These are phyloP conservation scores for Euwallacea similis DNA, from an alignment of 1,140 invertebrate genomes.

Conservation along the genomic window DNA sequence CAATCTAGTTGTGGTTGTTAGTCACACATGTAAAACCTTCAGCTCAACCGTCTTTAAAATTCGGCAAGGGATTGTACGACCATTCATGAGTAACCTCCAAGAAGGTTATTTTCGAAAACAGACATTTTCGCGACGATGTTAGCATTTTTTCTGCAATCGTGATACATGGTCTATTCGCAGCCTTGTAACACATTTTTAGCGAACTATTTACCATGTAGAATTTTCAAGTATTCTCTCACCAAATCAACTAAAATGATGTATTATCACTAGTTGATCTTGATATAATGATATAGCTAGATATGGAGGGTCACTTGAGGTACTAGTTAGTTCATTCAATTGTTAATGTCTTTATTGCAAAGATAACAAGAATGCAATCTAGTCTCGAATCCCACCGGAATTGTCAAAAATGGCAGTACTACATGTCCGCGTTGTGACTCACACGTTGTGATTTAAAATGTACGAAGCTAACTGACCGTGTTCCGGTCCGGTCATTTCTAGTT, in stretches of 20 bases:
- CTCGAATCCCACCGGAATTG: constrained; percentile 21
- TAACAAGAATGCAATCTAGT: constrained; percentile 1
- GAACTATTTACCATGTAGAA: not conserved
- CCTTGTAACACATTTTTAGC: constrained; percentile 16
- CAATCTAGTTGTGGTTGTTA: not conserved
- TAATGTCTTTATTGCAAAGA: too few species aligned
- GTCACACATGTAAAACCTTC: not conserved
- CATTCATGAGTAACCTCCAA: not conserved
- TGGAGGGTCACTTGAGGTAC: too few species aligned
- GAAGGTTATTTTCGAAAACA: not conserved
- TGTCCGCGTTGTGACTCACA: constrained; percentile 6
- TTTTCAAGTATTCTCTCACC: too few species aligned
- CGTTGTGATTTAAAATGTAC: constrained; percentile 18
- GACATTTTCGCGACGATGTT: not conserved
- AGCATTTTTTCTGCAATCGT: not conserved
- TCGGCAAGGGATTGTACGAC: not conserved
- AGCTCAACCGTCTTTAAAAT: not conserved
- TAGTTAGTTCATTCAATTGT: too few species aligned
- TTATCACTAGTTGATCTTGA: too few species aligned
- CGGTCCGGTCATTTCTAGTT: too few species aligned
- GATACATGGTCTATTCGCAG: not conserved
- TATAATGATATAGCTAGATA: too few species aligned
- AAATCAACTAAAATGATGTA: too few species aligned
- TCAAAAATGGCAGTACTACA: constrained; percentile 14
- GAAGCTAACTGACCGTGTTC: too few species aligned